Percentiles rank a stretch among this genome's conserved stretches.
Conservation (phyloP, 2,888 invertebrate genomes). For the Diaprepes abbreviatus region DNA sequence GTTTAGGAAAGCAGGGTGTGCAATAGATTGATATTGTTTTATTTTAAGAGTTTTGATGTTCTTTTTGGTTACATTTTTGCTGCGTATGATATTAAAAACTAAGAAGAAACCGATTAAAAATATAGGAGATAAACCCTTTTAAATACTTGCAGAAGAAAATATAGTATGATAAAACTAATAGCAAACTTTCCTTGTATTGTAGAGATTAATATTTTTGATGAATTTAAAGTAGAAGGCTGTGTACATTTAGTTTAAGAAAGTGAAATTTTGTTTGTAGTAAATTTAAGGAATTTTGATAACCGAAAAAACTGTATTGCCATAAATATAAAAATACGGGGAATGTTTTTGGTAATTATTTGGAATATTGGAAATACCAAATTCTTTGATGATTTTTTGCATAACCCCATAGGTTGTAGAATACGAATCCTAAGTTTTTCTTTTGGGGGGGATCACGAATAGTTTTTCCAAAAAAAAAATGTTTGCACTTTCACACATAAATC, state of each 20-base stretch:
- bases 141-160: background rate
- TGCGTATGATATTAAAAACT: background rate
- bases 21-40: slow-evolving; percentile 10
- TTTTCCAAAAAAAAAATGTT: too few relatives aligned
- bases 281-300: background rate
- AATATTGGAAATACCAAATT: too few relatives aligned
- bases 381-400: too few relatives aligned
- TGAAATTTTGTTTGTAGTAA: slow-evolving; percentile 3
- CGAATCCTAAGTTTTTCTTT: too few relatives aligned
- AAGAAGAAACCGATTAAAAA: background rate
- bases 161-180: slow-evolving; percentile 1
- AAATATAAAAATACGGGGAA: too few relatives aligned
- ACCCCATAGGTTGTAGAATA: too few relatives aligned
- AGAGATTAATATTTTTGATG: slow-evolving; percentile 31
- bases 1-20: background rate
- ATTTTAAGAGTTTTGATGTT: slow-evolving; percentile 20
- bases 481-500: too few relatives aligned
- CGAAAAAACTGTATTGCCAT: too few relatives aligned
- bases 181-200: slow-evolving; percentile 2
- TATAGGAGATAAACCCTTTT: too few relatives aligned
- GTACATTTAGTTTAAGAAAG: slow-evolving; percentile 28
- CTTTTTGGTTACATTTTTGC: background rate
- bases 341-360: too few relatives aligned
- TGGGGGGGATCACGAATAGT: too few relatives aligned
- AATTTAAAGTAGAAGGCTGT: slow-evolving; percentile 45